phyloP scores from a whole-genome alignment of 2,797 vertebrate genomes.

The Pseudopleuronectes americanus region DNA sequence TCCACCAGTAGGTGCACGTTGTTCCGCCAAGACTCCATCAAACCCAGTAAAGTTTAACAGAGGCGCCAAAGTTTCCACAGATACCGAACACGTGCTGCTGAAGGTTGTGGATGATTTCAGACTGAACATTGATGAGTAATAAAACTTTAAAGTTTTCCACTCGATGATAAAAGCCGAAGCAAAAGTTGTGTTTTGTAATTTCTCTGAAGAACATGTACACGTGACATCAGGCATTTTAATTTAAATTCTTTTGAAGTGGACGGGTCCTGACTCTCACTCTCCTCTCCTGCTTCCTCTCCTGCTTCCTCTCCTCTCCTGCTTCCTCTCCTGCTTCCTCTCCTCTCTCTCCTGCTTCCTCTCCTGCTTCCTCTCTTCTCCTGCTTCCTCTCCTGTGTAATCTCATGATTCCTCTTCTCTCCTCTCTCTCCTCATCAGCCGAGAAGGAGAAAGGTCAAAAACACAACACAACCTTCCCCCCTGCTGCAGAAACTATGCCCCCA shows the following conservation, averaged over 20 bases:
- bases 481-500: background rate
- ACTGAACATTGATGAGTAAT: background rate
- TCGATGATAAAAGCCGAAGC: background rate
- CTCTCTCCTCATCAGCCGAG: background rate
- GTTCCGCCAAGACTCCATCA: conserved; percentile 15
- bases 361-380: no score
- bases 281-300: no score
- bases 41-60: conserved; percentile 8
- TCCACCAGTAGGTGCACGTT: conserved; percentile 2
- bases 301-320: no score
- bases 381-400: no score
- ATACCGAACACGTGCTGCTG: conserved; percentile 12
- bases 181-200: background rate
- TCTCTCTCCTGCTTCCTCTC: no score
- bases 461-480: background rate
- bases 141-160: conserved; percentile 1
- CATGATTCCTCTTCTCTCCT: no score
- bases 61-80: conserved; percentile 31
- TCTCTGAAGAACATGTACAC: no score
- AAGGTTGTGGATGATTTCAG: background rate
- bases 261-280: no score
- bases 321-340: no score
- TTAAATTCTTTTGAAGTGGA: no score
- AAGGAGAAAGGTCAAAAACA: background rate
- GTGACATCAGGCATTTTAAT: no score